A percentile compares a stretch with the other conserved stretches of the same genome.
These are phyloP conservation scores for Catharus minimus DNA, from an alignment of 2,113 vertebrate genomes.

Conservation along the genomic window DNA sequence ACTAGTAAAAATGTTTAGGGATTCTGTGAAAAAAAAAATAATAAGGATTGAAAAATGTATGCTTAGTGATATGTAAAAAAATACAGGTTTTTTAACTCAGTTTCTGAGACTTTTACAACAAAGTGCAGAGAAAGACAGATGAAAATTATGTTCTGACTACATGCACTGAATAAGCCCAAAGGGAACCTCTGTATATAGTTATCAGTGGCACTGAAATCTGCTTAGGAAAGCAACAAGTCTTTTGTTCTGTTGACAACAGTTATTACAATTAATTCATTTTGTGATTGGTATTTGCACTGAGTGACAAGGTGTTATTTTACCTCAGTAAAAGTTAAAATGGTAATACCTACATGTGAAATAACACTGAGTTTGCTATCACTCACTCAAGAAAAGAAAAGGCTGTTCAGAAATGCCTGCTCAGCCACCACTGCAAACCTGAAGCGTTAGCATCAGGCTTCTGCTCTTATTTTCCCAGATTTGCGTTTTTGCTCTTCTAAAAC, in stretches of 20 bases:
- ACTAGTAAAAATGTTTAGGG: constrained; percentile 37
- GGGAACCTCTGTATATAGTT: constrained; percentile 72
- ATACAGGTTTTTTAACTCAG: constrained; percentile 60
- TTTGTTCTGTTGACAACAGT: constrained; percentile 87
- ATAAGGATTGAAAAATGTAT: constrained; percentile 43
- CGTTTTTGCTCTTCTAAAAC: not conserved
- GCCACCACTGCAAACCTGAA: not conserved
- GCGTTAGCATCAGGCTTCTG: not conserved
- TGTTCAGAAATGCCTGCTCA: constrained; percentile 51
- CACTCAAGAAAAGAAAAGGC: constrained; percentile 69
- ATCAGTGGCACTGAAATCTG: constrained; percentile 78
- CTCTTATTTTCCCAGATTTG: not conserved
- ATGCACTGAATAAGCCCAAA: constrained; percentile 66
- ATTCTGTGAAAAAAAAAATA: constrained; percentile 29
- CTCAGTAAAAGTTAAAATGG: constrained; percentile 86
- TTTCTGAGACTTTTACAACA: constrained; percentile 66
- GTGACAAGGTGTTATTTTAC: constrained; percentile 95
- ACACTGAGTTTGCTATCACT: constrained; percentile 78
- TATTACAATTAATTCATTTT: constrained; percentile 93
- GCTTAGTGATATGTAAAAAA: constrained; percentile 68
- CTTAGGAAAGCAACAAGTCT: constrained; percentile 89
- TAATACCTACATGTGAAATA: constrained; percentile 83
- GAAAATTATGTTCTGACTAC: constrained; percentile 74
- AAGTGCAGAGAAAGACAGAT: constrained; percentile 70
- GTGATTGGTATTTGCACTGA: constrained; percentile 89